Evolutionary conservation across 2,113 vertebrate genomes (phyloP).

Genomic region (Spea bombifrons): DNA sequence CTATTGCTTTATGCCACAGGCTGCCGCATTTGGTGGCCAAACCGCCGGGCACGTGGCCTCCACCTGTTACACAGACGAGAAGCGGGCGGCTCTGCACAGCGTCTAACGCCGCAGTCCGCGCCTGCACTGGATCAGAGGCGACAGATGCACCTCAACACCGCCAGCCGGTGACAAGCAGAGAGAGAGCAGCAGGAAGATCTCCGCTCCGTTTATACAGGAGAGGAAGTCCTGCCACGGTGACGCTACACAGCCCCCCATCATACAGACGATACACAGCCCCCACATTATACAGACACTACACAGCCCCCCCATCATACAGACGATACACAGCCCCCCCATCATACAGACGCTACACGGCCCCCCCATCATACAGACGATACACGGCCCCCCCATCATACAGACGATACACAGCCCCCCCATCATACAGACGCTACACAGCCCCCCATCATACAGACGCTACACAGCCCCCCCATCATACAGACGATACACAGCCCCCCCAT

Average conservation of each 20-base stretch:
- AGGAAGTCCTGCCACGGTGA: slow-evolving; percentile 27
- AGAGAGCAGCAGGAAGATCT: slow-evolving; percentile 31
- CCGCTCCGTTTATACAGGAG: background rate
- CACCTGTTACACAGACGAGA: slow-evolving; percentile 3
- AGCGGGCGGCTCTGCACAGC: background rate
- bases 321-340: slow-evolving; percentile 8
- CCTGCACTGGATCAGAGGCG: slow-evolving; percentile 29
- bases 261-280: background rate
- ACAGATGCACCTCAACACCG: slow-evolving; percentile 8
- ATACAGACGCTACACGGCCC: background rate
- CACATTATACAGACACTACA: too few relatives aligned
- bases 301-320: background rate
- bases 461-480: background rate
- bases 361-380: background rate
- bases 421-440: too few relatives aligned
- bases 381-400: background rate
- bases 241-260: slow-evolving; percentile 6
- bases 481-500: slow-evolving; percentile 13
- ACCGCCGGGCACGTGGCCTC: background rate
- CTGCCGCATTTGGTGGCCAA: too few relatives aligned
- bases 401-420: background rate
- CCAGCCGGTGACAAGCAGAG: slow-evolving; percentile 27
- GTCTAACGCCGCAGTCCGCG: background rate
- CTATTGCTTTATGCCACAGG: too few relatives aligned
- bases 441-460: too few relatives aligned